Percentiles rank a stretch among this genome's conserved stretches.
Conservation (phyloP, 2,113 vertebrate species). For the Glaucidium brasilianum region DNA sequence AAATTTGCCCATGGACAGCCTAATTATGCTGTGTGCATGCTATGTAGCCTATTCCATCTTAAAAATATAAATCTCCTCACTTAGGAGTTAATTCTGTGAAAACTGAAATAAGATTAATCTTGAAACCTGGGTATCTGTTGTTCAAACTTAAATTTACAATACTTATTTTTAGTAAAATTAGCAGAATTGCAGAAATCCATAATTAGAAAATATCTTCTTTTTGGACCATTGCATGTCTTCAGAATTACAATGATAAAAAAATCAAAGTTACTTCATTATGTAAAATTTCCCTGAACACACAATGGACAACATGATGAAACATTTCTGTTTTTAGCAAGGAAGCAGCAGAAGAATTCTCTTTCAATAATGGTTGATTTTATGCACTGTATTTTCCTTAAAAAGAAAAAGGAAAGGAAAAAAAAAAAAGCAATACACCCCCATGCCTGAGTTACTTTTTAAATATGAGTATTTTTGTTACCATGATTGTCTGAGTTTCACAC, state of each 20-base stretch:
- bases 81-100: background rate
- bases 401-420: too few relatives aligned
- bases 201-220: background rate
- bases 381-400: background rate
- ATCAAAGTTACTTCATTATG: background rate
- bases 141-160: background rate
- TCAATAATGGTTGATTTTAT: background rate
- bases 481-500: slow-evolving; percentile 24
- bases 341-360: background rate
- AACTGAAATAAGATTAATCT: background rate
- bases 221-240: background rate
- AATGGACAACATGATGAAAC: background rate
- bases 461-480: background rate
- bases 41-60: background rate
- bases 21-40: background rate
- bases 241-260: background rate
- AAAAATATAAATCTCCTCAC: background rate
- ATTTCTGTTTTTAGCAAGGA: background rate
- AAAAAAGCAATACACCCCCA: too few relatives aligned
- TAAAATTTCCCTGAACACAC: background rate
- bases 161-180: background rate
- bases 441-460: background rate
- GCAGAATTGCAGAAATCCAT: background rate
- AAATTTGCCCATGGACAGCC: slow-evolving; percentile 11
- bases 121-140: background rate